phyloP scores from a whole-genome alignment of 37 sponge, comb jelly and placozoan genomes.

The Oopsacas minuta region DNA sequence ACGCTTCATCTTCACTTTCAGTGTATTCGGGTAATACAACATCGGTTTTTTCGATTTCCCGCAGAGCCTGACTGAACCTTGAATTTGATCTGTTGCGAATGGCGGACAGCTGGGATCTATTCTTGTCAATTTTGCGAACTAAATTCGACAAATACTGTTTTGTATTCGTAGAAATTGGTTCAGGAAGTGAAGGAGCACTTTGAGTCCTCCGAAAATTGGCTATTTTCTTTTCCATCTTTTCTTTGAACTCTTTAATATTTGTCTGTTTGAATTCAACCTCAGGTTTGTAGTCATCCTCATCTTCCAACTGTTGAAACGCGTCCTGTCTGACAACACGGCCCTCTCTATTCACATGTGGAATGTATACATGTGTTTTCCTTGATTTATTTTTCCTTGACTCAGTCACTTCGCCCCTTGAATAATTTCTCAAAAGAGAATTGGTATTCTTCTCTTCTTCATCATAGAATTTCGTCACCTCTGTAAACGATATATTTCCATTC shows the following conservation, averaged over 20 bases:
- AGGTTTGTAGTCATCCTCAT: background rate
- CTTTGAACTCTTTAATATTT: background rate
- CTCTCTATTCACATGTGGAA: conserved; percentile 4
- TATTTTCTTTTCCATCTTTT: background rate
- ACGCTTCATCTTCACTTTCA: background rate
- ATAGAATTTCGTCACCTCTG: conserved; percentile 3
- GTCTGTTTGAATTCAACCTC: background rate
- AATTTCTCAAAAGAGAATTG: background rate
- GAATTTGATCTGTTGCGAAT: background rate
- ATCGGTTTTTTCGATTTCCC: background rate
- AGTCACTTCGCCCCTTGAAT: background rate
- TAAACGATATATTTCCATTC: background rate
- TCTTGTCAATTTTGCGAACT: background rate
- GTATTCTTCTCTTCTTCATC: background rate
- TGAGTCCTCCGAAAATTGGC: background rate
- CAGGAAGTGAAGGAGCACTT: background rate
- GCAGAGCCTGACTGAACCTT: background rate
- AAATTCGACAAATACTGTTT: background rate
- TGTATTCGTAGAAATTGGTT: background rate
- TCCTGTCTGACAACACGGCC: background rate
- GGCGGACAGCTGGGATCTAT: background rate
- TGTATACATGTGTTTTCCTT: background rate
- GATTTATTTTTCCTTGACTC: background rate
- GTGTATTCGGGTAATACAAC: background rate
- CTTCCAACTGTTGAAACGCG: no score